Evolutionary conservation across 2,888 invertebrate genomes (phyloP), one percentile per base, ranked within the genome.

Genomic region (Apamea monoglypha): DNA sequence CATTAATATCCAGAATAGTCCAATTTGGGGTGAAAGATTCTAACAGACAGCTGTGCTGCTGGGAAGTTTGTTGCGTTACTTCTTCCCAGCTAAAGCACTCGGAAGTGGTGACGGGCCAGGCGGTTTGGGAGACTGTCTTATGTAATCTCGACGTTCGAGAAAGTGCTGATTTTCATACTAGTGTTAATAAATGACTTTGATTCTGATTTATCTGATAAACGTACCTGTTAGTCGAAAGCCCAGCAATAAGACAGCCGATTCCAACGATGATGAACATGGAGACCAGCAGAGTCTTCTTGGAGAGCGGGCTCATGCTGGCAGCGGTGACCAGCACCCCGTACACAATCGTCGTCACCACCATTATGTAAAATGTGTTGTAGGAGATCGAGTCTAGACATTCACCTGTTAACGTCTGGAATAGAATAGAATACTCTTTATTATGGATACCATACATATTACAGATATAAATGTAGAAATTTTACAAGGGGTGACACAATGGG

Each of bases 361-460:
- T 95, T 40, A 96, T 94, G 79, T 91, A 89, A 91, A 96, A 96
- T 0, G 95, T 95, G 70, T 92, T 90, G 61, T 91, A 85, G 0
- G 96, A 95, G 61, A 96, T 95, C 1, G 89, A 91, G 87, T 95
- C 96, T n/a, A 90, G 84, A 85, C 96, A 96, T 1, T 84, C 75
- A 1, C 76, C 78, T 3, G 84, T 80, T 7, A 76, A 87, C 0
- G 94, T 94, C 95, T 96, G 91, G 32, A 88, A 79, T n/a, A 59
- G 56, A 61, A 40, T 12, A 50, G 18, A 50, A 50, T 6, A 50
- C 18, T 50, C 6, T 50, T 18, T 50, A 56, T 56, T 56, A 56
- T 56, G 12, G 25, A 25, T 10, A 25, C 2, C 10, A 25, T 25
- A 53, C 53, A 25, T 56, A 56, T 21, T 53, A 50, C 6, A 50